Conservation (phyloP, 1,140 invertebrate species). For the Drosophila sp. region DNA sequence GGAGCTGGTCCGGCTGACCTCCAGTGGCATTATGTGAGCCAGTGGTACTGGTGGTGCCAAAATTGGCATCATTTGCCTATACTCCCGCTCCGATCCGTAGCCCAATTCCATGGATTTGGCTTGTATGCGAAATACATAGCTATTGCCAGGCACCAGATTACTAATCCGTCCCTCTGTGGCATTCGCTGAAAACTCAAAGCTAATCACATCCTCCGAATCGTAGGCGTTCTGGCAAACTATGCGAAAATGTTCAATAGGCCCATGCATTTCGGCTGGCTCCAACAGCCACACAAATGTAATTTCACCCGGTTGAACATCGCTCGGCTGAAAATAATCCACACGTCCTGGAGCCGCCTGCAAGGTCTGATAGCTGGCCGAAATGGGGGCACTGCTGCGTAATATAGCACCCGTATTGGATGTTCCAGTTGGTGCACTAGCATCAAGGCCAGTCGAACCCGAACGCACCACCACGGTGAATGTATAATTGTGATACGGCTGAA, state of each 20-base stretch:
- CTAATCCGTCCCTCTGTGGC: slow-evolving; percentile 88
- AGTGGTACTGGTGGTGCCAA: slow-evolving; percentile 91
- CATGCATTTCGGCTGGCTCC: slow-evolving; percentile 90
- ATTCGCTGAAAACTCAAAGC: slow-evolving; percentile 87
- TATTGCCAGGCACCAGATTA: slow-evolving; percentile 90
- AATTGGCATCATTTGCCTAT: slow-evolving; percentile 92
- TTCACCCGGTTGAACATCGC: slow-evolving; percentile 91
- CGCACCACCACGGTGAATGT: slow-evolving; percentile 94
- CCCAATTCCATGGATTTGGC: slow-evolving; percentile 94
- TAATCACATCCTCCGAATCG: slow-evolving; percentile 84
- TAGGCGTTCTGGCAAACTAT: slow-evolving; percentile 90
- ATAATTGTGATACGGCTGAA: slow-evolving; percentile 93
- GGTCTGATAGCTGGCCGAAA: slow-evolving; percentile 91
- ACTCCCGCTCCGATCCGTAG: slow-evolving; percentile 88
- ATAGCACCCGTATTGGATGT: slow-evolving; percentile 81
- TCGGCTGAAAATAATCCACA: slow-evolving; percentile 89
- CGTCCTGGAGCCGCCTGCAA: slow-evolving; percentile 91
- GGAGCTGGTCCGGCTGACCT: slow-evolving; percentile 90
- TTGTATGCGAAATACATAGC: slow-evolving; percentile 92
- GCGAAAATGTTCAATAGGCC: slow-evolving; percentile 91
- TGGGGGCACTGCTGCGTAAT: slow-evolving; percentile 89
- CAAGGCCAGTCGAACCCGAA: slow-evolving; percentile 88
- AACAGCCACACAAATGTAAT: slow-evolving; percentile 92
- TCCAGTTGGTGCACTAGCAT: neutral
- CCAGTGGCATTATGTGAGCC: slow-evolving; percentile 89